Base-by-base conservation (phyloP, 2,797 vertebrate species). In the Pagetopsis macropterus region DNA sequence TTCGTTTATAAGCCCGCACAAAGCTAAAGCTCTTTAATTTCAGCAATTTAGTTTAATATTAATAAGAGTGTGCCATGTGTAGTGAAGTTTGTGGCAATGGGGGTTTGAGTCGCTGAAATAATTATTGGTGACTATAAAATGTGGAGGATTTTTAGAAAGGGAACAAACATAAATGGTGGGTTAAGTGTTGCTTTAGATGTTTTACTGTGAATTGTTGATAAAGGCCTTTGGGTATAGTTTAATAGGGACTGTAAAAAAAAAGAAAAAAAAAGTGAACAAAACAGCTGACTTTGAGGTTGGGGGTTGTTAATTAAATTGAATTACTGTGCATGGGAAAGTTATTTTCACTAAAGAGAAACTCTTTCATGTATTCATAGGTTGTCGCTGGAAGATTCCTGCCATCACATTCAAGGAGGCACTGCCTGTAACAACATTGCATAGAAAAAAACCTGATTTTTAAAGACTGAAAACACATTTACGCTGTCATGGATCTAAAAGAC, bases 401-500 rank as follows among this genome's bases (percentile, higher is more conserved):
- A 94, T 90, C 95, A 94, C 93, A 94, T 92, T 93, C 94, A 90
- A 93, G 94, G 94, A 96, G 91, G 94, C 91, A 85, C 95, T 94
- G 94, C 90, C 91, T 92, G 91, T 93, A 91, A 92, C 94, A 90
- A 90, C 91, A 66, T 88, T 92, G 93, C 92, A 93, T 94, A 94
- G 94, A 95, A 89, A 94, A 85, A 88, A 92, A 94, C 87, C 91
- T 94, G 94, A 94, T 93, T 90, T 94, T 67, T 75, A 91, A 94
- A 93, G 93, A 62, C 89, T 87, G 86, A 83, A 89, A 93, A 86
- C 78, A 71, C 76, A 92, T 91, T 95, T 93, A 94, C 93, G 88
- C 93, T 93, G 94, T 94, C 94, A 99, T 99, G 98, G 96, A 99
- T 97, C 96, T 98, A 95, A 99, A 96, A 94, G 96, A 99, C 96